phyloP scores from a whole-genome alignment of 2,888 invertebrate genomes.

The Parnassius orleans region DNA sequence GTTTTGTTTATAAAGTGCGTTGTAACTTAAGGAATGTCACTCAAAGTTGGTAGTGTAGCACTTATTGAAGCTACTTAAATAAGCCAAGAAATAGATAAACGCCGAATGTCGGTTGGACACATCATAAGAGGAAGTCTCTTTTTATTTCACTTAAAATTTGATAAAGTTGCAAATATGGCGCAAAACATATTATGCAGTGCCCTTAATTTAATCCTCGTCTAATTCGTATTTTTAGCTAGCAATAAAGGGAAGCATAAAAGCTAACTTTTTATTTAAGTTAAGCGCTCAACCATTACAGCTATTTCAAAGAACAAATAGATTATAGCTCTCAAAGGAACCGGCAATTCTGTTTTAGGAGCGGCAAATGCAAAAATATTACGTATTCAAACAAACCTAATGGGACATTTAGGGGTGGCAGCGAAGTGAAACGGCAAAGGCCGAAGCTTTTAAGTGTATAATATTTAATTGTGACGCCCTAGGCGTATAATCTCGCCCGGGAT shows the following conservation, averaged over 20 bases:
- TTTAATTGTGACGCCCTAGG: conserved; percentile 82
- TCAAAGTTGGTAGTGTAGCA: conserved; percentile 3
- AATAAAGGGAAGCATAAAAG: conserved; percentile 51
- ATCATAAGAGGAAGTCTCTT: too few species aligned
- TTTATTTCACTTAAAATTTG: conserved; percentile 5
- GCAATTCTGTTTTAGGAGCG: conserved; percentile 77
- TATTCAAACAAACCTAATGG: conserved; percentile 81
- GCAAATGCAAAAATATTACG: conserved; percentile 82
- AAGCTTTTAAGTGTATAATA: conserved; percentile 82
- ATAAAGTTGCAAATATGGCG: conserved; percentile 13
- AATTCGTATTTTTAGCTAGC: conserved; percentile 26
- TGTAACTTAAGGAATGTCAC: conserved; percentile 32
- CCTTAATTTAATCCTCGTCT: conserved; percentile 11
- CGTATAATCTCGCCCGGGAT: conserved; percentile 82
- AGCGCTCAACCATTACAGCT: conserved; percentile 76
- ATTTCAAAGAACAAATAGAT: conserved; percentile 80
- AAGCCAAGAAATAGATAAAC: too few species aligned
- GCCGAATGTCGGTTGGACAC: too few species aligned
- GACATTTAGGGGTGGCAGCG: conserved; percentile 81
- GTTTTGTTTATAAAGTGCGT: conserved; percentile 32
- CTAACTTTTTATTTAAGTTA: conserved; percentile 66
- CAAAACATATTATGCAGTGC: not conserved
- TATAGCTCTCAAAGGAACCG: conserved; percentile 79
- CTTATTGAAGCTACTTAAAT: too few species aligned
- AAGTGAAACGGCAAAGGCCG: conserved; percentile 81